These are phyloP conservation scores for Gorsachius magnificus DNA, from an alignment of 2,797 vertebrate genomes.

Conservation along the genomic window DNA sequence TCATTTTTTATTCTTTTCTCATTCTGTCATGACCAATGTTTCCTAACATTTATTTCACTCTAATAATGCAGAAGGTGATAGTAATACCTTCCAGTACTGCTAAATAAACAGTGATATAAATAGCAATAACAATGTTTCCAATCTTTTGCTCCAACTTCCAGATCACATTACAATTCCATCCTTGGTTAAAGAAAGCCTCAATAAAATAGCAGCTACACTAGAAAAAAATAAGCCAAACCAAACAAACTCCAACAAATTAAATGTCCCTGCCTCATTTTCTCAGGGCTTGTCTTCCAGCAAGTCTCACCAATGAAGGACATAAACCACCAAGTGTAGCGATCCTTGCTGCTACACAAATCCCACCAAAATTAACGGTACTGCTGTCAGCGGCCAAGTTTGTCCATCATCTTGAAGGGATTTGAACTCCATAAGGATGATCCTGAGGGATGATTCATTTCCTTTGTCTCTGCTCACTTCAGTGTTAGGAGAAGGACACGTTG, in stretches of 20 bases:
- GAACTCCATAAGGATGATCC: background rate
- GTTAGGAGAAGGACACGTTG: background rate
- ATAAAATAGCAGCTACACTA: slow-evolving; percentile 46
- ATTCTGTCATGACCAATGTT: slow-evolving; percentile 44
- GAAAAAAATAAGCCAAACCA: background rate
- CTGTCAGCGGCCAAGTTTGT: background rate
- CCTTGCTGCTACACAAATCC: background rate
- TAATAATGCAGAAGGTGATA: slow-evolving; percentile 67
- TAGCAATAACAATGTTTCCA: slow-evolving; percentile 70
- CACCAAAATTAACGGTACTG: background rate
- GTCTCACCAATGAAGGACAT: background rate
- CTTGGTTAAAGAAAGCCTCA: slow-evolving; percentile 64
- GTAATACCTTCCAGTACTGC: slow-evolving; percentile 69
- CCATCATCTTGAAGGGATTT: background rate
- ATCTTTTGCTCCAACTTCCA: slow-evolving; percentile 64
- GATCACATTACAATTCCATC: slow-evolving; percentile 65
- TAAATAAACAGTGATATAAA: slow-evolving; percentile 76
- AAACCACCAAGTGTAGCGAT: background rate
- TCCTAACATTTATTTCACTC: slow-evolving; percentile 59
- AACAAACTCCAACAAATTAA: background rate
- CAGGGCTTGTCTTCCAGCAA: background rate
- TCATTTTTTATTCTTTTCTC: slow-evolving; percentile 3
- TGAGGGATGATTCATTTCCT: background rate
- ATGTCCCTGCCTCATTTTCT: background rate
- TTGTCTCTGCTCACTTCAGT: background rate